These are phyloP conservation scores for Ophion obscuratus DNA, from an alignment of 2,888 invertebrate species.

Conservation along the genomic window DNA sequence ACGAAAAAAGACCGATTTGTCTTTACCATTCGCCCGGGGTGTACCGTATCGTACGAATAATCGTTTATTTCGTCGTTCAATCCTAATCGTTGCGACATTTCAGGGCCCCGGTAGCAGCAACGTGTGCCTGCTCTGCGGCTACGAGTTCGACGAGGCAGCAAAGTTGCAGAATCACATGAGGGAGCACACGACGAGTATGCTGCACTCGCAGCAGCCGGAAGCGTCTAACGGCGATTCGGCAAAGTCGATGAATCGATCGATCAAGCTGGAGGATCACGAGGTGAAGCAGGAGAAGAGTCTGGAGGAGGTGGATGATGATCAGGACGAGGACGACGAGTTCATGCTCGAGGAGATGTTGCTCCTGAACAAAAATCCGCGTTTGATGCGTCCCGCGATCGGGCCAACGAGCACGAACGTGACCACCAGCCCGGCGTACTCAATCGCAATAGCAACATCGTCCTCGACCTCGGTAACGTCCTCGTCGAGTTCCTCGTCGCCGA, in stretches of 20 bases:
- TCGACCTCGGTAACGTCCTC: slow-evolving; percentile 56
- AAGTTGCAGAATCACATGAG: slow-evolving; percentile 76
- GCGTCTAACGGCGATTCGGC: neutral
- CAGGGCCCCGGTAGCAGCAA: slow-evolving; percentile 53
- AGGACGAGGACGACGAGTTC: slow-evolving; percentile 77
- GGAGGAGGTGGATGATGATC: slow-evolving; percentile 44
- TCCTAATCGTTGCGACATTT: neutral
- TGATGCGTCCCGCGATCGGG: neutral
- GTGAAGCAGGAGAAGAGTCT: slow-evolving; percentile 35
- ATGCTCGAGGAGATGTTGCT: slow-evolving; percentile 80
- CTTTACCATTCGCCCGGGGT: too few species aligned
- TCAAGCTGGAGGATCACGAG: slow-evolving; percentile 9
- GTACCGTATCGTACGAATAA: neutral
- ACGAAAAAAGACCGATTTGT: neutral
- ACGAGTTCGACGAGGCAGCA: slow-evolving; percentile 69
- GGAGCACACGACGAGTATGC: slow-evolving; percentile 74
- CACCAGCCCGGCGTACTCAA: neutral
- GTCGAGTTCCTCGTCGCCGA: slow-evolving; percentile 40
- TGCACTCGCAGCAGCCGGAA: slow-evolving; percentile 66
- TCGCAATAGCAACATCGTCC: slow-evolving; percentile 11
- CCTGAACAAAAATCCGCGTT: slow-evolving; percentile 75
- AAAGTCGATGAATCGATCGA: slow-evolving; percentile 11
- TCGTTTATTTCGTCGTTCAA: neutral
- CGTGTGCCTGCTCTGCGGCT: slow-evolving; percentile 73
- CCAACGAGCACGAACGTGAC: slow-evolving; percentile 21